Conservation (phyloP, 2,888 invertebrate genomes). For the Nasonia oneida region DNA sequence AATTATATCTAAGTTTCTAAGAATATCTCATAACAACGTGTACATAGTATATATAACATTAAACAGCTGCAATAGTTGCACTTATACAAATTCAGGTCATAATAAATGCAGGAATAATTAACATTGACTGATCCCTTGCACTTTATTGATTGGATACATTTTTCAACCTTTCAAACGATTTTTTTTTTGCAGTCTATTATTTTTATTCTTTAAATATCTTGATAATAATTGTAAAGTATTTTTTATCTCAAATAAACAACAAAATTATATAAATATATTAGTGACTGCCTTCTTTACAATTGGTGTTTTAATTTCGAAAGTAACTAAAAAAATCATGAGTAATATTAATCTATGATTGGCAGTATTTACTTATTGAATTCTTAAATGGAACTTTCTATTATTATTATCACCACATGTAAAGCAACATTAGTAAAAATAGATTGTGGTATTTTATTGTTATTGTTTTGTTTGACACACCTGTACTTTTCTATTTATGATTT, state of each 20-base stretch:
- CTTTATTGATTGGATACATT: conserved; percentile 17
- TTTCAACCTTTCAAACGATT: not conserved
- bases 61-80: conserved; percentile 8
- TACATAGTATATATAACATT: not conserved
- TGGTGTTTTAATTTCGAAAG: not conserved
- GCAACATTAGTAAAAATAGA: conserved; percentile 61
- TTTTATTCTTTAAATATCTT: not conserved
- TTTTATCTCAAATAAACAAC: not conserved
- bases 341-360: conserved; percentile 23
- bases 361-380: conserved; percentile 33
- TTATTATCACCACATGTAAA: conserved; percentile 50
- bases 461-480: conserved; percentile 59
- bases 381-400: conserved; percentile 34
- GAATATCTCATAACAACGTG: conserved; percentile 7
- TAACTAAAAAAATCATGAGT: not conserved
- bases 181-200: not conserved
- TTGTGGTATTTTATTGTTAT: conserved; percentile 46
- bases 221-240: not conserved
- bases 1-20: not conserved
- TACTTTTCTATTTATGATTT: conserved; percentile 42
- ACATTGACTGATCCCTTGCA: conserved; percentile 36
- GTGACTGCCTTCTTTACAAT: not conserved
- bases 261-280: not conserved
- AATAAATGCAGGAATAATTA: conserved; percentile 36
- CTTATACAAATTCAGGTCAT: not conserved